A percentile compares a stretch with the other conserved stretches of the same genome.
Evolutionary conservation across 2,113 vertebrate genomes (phyloP).

Genomic region (Syngnathus floridae): DNA sequence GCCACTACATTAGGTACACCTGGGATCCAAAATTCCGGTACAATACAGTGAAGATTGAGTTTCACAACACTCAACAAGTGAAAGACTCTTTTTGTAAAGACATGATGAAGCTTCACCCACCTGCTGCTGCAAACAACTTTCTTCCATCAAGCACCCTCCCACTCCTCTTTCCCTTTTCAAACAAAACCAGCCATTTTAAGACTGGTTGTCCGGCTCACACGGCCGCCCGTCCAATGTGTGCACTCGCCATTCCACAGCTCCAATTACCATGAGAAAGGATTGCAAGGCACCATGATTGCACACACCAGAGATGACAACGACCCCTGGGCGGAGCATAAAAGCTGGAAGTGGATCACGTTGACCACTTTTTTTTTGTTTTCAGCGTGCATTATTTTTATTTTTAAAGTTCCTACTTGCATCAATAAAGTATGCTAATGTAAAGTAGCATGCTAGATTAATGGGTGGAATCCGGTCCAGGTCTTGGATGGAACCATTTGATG

Average conservation of each 20-base stretch:
- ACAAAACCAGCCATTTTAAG: conserved; percentile 35
- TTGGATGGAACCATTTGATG: conserved; percentile 29
- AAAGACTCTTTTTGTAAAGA: not conserved
- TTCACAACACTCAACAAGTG: not conserved
- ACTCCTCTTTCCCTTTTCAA: not conserved
- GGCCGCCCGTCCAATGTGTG: conserved; percentile 21
- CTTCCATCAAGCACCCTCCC: conserved; percentile 7
- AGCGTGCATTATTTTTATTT: not conserved
- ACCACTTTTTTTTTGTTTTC: not conserved
- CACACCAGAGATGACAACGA: conserved; percentile 37
- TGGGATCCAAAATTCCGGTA: not conserved
- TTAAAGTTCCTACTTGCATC: not conserved
- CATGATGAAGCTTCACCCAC: conserved; percentile 49
- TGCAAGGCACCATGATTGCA: conserved; percentile 59
- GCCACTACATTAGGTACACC: too few species aligned
- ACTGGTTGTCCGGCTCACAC: conserved; percentile 37
- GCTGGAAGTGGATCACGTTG: conserved; percentile 44
- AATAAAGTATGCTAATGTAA: not conserved
- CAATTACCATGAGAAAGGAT: conserved; percentile 74
- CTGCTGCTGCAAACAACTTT: conserved; percentile 55
- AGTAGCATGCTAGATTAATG: not conserved
- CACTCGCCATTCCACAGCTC: conserved; percentile 53
- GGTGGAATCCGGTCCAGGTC: conserved; percentile 15
- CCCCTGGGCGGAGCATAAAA: conserved; percentile 46
- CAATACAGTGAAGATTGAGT: too few species aligned